Percentiles rank a stretch among this genome's conserved stretches.
Evolutionary conservation across 2,888 invertebrate genomes (phyloP).

Genomic region (Clunio marinus): DNA sequence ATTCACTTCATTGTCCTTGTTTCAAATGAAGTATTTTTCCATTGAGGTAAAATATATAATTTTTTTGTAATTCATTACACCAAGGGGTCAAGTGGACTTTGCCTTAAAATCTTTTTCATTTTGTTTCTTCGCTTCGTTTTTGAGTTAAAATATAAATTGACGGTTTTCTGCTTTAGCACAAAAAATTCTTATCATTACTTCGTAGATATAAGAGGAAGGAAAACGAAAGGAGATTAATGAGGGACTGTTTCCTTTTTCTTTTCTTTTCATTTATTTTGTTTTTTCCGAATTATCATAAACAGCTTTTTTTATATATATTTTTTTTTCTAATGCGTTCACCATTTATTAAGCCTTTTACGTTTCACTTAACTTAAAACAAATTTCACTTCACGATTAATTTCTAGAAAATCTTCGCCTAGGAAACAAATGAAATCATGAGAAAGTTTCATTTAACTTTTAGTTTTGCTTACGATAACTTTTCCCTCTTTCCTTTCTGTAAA

Average conservation of each 20-base stretch:
- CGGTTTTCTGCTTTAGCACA: neutral
- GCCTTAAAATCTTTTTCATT: neutral
- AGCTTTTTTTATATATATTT: neutral
- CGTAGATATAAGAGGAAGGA: conserved; percentile 1
- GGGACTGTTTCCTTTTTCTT: neutral
- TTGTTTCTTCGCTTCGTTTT: neutral
- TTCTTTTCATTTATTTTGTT: neutral
- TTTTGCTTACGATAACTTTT: too few species aligned
- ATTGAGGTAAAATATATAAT: conserved; percentile 22
- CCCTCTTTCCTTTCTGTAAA: too few species aligned
- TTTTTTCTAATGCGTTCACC: conserved; percentile 17
- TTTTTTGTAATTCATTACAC: conserved; percentile 10
- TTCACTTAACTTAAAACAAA: conserved; percentile 22
- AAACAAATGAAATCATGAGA: neutral
- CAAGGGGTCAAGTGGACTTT: neutral
- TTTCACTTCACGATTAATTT: neutral
- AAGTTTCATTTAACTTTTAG: too few species aligned
- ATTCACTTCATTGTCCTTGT: neutral
- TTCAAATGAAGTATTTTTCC: conserved; percentile 14
- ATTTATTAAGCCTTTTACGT: conserved; percentile 24
- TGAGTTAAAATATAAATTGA: conserved; percentile 14
- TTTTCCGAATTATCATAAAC: conserved; percentile 1
- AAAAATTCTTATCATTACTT: neutral
- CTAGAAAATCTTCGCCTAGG: neutral
- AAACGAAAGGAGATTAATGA: conserved; percentile 17